These are phyloP conservation scores for Bombus impatiens DNA, from an alignment of 1,140 invertebrate genomes.

Conservation along the genomic window DNA sequence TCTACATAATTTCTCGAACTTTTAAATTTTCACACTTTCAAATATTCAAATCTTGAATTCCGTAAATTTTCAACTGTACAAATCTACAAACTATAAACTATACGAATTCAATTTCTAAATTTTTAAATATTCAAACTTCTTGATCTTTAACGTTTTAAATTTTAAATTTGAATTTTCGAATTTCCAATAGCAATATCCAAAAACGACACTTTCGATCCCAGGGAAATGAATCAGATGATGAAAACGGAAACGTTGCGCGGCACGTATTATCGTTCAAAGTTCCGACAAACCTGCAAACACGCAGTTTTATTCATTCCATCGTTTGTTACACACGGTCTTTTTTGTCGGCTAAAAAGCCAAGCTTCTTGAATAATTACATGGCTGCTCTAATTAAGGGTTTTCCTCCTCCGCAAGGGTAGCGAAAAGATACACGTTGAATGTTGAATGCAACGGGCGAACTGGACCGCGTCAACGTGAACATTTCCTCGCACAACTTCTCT, in stretches of 20 bases:
- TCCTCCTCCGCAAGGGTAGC: conserved; percentile 5
- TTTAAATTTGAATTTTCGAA: no score
- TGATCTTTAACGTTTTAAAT: not conserved
- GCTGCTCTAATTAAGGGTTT: conserved; percentile 52
- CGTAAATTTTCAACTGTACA: not conserved
- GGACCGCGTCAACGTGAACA: conserved; percentile 59
- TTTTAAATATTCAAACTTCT: no score
- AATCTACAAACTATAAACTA: no score
- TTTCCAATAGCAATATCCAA: no score
- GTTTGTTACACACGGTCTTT: not conserved
- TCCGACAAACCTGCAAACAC: no score
- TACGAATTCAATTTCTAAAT: no score
- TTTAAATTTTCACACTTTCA: not conserved
- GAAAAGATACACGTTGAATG: conserved; percentile 33
- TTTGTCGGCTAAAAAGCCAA: conserved; percentile 14
- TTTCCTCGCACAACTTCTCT: conserved; percentile 41
- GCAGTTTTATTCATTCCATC: no score
- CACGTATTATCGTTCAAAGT: no score
- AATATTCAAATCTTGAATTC: not conserved
- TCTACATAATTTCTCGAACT: not conserved
- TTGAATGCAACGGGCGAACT: conserved; percentile 58
- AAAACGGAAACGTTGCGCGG: no score
- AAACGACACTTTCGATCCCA: no score
- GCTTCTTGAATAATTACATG: conserved; percentile 22
- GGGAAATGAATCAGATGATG: no score